Conservation (phyloP, 2,888 invertebrate species). For the Andrena praecox region DNA sequence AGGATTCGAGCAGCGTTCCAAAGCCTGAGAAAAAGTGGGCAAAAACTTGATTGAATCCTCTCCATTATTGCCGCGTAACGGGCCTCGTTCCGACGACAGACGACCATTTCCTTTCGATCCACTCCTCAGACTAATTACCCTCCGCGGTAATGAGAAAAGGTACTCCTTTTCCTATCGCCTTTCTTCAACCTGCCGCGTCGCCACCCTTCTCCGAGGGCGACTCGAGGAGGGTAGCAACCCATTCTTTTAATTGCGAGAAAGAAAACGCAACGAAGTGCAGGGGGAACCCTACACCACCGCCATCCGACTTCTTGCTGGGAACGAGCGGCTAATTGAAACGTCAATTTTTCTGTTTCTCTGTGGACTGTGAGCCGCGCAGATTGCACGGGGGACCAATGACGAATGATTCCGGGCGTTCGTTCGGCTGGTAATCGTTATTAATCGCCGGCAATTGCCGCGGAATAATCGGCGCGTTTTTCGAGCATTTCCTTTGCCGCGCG, state of each 20-base stretch:
- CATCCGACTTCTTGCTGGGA: not conserved
- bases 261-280: not conserved
- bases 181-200: not conserved
- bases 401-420: slow-evolving; percentile 31
- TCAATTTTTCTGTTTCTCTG: slow-evolving; percentile 15
- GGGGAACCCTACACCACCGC: not conserved
- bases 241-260: not conserved
- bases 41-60: slow-evolving; percentile 13
- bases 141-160: slow-evolving; percentile 74
- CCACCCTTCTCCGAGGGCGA: not conserved
- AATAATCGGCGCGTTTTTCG: slow-evolving; percentile 23
- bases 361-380: not conserved
- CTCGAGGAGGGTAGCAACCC: not conserved
- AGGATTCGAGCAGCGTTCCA: not conserved
- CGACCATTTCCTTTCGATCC: slow-evolving; percentile 20
- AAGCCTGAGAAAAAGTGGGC: not conserved
- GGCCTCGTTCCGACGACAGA: not conserved
- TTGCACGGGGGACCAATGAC: not conserved
- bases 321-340: slow-evolving; percentile 14
- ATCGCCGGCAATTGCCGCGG: slow-evolving; percentile 60
- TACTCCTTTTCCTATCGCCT: slow-evolving; percentile 3
- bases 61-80: slow-evolving; percentile 27
- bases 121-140: slow-evolving; percentile 71
- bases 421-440: slow-evolving; percentile 62
- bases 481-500: slow-evolving; percentile 39